phyloP scores from a whole-genome alignment of 2,113 vertebrate genomes.

The Sinosuthora webbiana region DNA sequence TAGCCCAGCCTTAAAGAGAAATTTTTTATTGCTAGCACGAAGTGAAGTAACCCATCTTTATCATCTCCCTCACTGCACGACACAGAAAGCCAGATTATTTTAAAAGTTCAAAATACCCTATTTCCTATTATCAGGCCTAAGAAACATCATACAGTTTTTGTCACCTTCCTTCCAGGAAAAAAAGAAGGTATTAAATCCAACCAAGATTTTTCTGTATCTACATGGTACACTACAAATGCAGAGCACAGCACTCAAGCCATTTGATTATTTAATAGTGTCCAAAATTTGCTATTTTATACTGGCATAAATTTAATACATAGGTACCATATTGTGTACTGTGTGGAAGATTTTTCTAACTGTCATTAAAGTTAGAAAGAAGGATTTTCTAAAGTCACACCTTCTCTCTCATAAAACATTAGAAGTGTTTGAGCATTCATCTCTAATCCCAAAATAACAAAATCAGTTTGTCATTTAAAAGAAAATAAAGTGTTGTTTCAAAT shows the following conservation, averaged over 20 bases:
- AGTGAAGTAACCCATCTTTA: not conserved
- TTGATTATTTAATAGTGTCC: not conserved
- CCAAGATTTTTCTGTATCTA: not conserved
- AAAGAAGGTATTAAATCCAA: not conserved
- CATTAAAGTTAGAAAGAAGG: not conserved
- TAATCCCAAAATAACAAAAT: not conserved
- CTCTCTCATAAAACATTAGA: not conserved
- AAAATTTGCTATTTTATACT: not conserved
- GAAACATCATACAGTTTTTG: not conserved
- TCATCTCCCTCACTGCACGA: not conserved
- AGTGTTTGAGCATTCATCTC: not conserved
- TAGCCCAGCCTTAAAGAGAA: not conserved
- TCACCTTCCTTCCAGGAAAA: not conserved
- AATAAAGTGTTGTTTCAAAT: not conserved
- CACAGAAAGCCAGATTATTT: not conserved
- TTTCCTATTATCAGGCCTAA: not conserved
- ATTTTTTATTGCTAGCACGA: not conserved
- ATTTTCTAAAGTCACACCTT: not conserved
- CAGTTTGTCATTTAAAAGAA: not conserved
- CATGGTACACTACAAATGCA: not conserved
- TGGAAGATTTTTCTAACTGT: not conserved
- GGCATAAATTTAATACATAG: not conserved
- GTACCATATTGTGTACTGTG: not conserved
- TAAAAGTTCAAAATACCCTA: not conserved
- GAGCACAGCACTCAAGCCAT: not conserved